These are phyloP conservation scores for Seriola dumerili DNA, from an alignment of 2,113 vertebrate species.

Conservation along the genomic window DNA sequence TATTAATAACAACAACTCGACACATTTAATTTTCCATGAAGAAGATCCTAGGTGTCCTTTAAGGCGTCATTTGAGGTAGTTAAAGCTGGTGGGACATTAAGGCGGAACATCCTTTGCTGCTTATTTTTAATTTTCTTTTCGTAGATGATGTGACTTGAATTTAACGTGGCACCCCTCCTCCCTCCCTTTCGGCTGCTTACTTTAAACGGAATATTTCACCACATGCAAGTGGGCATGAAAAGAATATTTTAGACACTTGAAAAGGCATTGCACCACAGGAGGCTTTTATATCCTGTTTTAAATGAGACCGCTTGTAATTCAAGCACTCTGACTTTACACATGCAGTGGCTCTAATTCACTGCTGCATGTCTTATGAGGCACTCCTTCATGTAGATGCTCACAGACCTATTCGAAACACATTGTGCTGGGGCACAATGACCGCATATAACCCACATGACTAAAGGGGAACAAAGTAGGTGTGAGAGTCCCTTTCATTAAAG, in stretches of 20 bases:
- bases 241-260: constrained; percentile 26
- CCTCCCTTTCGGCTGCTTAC: constrained; percentile 48
- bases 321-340: neutral
- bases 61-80: constrained; percentile 52
- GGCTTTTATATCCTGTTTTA: constrained; percentile 36
- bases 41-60: constrained; percentile 78
- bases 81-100: constrained; percentile 40
- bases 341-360: neutral
- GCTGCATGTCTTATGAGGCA: neutral
- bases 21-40: constrained; percentile 42
- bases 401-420: neutral
- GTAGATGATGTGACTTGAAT: constrained; percentile 44
- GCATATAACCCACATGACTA: constrained; percentile 18
- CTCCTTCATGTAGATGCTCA: neutral
- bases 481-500: constrained; percentile 16
- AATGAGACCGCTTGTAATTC: constrained; percentile 33
- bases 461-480: neutral
- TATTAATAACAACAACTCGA: neutral
- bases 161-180: constrained; percentile 64
- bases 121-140: constrained; percentile 65
- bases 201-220: constrained; percentile 43
- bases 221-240: constrained; percentile 7
- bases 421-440: neutral
- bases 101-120: constrained; percentile 62
- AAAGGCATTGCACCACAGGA: constrained; percentile 18